Evolutionary conservation across 2,113 vertebrate species (phyloP).

Genomic region (Brachyistius frenatus): DNA sequence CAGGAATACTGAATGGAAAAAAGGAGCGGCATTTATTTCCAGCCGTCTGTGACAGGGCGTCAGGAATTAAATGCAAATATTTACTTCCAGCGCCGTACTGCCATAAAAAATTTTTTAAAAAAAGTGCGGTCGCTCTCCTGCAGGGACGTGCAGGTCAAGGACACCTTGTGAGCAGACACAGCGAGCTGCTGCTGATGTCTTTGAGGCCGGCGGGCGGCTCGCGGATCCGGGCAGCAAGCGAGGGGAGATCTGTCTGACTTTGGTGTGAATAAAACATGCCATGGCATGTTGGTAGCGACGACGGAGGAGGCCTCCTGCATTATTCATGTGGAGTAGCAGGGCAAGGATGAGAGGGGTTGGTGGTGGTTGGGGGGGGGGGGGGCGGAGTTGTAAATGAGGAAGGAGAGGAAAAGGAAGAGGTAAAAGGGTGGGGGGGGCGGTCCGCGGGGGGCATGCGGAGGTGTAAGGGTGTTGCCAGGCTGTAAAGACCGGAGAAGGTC

Average conservation of each 20-base stretch:
- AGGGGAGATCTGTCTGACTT: constrained; percentile 64
- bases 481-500: constrained; percentile 60
- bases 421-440: neutral
- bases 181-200: constrained; percentile 32
- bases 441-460: constrained; percentile 44
- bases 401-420: neutral
- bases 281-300: constrained; percentile 72
- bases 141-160: constrained; percentile 67
- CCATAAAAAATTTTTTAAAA: constrained; percentile 17
- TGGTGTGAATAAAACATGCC: constrained; percentile 84
- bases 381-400: constrained; percentile 19
- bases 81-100: constrained; percentile 46
- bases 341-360: constrained; percentile 38
- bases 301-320: constrained; percentile 76
- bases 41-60: constrained; percentile 38
- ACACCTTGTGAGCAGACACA: constrained; percentile 41
- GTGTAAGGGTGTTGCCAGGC: constrained; percentile 64
- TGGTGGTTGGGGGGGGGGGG: constrained; percentile 4
- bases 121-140: constrained; percentile 15
- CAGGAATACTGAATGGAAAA: constrained; percentile 15
- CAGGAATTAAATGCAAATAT: constrained; percentile 72
- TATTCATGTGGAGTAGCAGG: constrained; percentile 76
- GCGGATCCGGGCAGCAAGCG: constrained; percentile 13
- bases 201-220: constrained; percentile 26
- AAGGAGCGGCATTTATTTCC: constrained; percentile 39